Conservation (phyloP, 2,113 vertebrate species). For the Brachypodius melanocephalos region DNA sequence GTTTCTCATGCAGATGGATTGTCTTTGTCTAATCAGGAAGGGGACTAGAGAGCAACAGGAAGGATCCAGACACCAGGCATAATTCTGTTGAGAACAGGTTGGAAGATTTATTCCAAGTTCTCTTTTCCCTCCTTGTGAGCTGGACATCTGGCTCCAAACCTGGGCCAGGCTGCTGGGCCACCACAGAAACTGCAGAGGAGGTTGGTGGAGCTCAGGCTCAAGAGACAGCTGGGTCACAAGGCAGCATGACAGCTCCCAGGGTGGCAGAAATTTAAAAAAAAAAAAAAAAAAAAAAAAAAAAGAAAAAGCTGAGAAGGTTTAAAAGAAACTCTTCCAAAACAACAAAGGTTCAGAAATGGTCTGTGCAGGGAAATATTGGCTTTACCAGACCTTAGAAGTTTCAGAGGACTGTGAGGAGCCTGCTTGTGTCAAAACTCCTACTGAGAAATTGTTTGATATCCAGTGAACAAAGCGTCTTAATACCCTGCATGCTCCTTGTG, state of each 20-base stretch:
- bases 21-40: neutral
- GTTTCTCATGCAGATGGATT: neutral
- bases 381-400: neutral
- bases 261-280: neutral
- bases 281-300: too few relatives aligned
- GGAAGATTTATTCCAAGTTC: neutral
- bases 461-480: neutral
- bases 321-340: neutral
- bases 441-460: neutral
- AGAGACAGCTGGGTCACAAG: neutral
- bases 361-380: neutral
- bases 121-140: neutral
- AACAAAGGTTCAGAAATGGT: neutral
- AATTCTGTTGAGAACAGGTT: neutral
- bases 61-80: neutral
- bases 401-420: neutral
- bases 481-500: rapidly evolving
- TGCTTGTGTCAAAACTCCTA: neutral
- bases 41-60: neutral
- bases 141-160: neutral
- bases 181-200: neutral
- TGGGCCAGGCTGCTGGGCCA: neutral
- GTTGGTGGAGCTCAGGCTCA: neutral
- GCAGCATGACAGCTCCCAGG: neutral
- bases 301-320: neutral